These are phyloP conservation scores for Syrmaticus mikado DNA, from an alignment of 2,113 vertebrate species.

Conservation along the genomic window DNA sequence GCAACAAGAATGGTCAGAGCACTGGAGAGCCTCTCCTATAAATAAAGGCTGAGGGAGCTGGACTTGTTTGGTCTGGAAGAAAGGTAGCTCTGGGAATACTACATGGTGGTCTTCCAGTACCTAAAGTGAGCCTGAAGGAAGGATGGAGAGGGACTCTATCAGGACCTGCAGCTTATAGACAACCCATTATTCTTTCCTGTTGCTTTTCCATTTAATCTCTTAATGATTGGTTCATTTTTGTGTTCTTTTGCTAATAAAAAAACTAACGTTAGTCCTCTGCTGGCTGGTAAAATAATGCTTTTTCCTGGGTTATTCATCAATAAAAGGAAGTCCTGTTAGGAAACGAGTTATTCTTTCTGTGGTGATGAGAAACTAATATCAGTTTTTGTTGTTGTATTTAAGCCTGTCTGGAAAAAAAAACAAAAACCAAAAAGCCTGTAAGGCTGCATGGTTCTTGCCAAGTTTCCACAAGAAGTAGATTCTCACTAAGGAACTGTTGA, in stretches of 20 bases:
- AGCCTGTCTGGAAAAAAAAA: neutral
- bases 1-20: neutral
- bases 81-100: neutral
- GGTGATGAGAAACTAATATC: neutral
- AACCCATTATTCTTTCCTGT: neutral
- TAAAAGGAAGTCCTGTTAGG: neutral
- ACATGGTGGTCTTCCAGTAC: neutral
- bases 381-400: neutral
- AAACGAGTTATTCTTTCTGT: neutral
- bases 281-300: neutral
- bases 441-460: neutral
- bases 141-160: neutral
- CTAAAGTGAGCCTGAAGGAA: neutral
- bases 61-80: neutral
- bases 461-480: slow-evolving; percentile 4
- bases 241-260: neutral
- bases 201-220: neutral
- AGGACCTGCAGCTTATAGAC: neutral
- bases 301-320: neutral
- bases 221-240: neutral
- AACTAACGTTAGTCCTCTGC: neutral
- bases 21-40: neutral
- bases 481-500: neutral
- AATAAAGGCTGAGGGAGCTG: neutral
- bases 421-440: neutral